Evolutionary conservation across 2,888 invertebrate species (phyloP), one percentile per base, ranked within the genome.

Genomic region (Nycteola revayana): DNA sequence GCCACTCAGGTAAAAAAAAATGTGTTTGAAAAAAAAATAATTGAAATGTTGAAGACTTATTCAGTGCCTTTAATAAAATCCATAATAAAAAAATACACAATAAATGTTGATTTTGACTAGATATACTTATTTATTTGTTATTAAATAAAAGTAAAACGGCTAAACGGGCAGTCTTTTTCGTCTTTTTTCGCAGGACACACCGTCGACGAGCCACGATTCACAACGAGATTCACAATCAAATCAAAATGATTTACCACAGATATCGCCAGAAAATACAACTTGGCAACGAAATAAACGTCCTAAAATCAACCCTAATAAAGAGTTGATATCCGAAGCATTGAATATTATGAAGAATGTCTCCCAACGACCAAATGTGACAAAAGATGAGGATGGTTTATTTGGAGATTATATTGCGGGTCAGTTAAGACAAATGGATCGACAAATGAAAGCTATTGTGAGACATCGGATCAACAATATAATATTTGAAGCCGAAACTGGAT

Each of bases 391-490:
- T 24, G 21, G 20, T 48, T 36, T 43, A 9, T 42, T 42, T 42
- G 42, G 44, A 34, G 44, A 48, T 28, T 48, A 50, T 40, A 48
- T 50, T 48, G 48, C 48, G 21, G 25, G 23, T 4, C 36, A 48
- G 25, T 28, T 50, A 20, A 39, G 43, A 35, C 8, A 50, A 47
- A 42, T 48, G 36, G 40, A 48, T 23, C 25, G 10, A 10, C 5
- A 8, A 38, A 45, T 9, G 9, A 50, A 48, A 29, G 40, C 42
- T 22, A 40, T 48, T 24, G 40, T 45, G 9, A 50, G 30, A 38
- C 40, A 50, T 45, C 42, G 45, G 33, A 50, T 49, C 31, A 48
- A 49, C 22, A 49, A 41, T 29, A 50, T 50, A 22, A 42, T 50
- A 28, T 50, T 48, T 48, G 48, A 44, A 48, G 32, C 44, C 40